These are phyloP conservation scores for Stercorarius parasiticus DNA, from an alignment of 2,113 vertebrate genomes.

Conservation along the genomic window DNA sequence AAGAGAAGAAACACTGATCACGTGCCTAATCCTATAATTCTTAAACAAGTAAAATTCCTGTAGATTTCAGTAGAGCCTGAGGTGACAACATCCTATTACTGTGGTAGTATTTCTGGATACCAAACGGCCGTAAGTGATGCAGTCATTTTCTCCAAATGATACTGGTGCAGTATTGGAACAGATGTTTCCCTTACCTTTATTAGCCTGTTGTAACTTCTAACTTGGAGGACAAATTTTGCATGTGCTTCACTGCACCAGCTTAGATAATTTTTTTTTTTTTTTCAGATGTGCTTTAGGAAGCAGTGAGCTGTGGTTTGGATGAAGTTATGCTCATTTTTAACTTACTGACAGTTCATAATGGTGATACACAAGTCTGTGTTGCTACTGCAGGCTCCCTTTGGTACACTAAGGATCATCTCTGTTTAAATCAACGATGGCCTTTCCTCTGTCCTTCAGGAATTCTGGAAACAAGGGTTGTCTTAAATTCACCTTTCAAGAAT, in stretches of 20 bases:
- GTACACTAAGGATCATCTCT: background rate
- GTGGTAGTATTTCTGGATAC: slow-evolving; percentile 48
- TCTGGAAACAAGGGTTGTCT: background rate
- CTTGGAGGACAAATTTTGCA: slow-evolving; percentile 44
- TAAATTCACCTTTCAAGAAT: background rate
- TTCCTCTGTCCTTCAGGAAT: background rate
- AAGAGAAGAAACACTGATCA: slow-evolving; percentile 44
- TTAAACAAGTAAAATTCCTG: slow-evolving; percentile 56
- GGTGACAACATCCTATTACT: slow-evolving; percentile 57
- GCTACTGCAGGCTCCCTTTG: slow-evolving; percentile 8
- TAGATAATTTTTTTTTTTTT: background rate
- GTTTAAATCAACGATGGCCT: background rate
- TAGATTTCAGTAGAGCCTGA: slow-evolving; percentile 45
- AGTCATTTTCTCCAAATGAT: slow-evolving; percentile 55
- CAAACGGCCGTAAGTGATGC: slow-evolving; percentile 23
- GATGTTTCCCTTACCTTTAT: slow-evolving; percentile 64
- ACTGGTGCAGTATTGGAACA: slow-evolving; percentile 31
- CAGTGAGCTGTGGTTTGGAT: slow-evolving; percentile 31
- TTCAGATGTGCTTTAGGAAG: slow-evolving; percentile 7
- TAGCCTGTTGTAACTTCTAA: slow-evolving; percentile 45
- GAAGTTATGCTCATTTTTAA: slow-evolving; percentile 53
- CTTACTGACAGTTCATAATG: slow-evolving; percentile 48
- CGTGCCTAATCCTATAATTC: slow-evolving; percentile 57
- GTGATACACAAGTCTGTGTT: background rate
- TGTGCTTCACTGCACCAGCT: slow-evolving; percentile 26